Conservation (phyloP, 2,113 vertebrate species). For the Pitta sordida region DNA sequence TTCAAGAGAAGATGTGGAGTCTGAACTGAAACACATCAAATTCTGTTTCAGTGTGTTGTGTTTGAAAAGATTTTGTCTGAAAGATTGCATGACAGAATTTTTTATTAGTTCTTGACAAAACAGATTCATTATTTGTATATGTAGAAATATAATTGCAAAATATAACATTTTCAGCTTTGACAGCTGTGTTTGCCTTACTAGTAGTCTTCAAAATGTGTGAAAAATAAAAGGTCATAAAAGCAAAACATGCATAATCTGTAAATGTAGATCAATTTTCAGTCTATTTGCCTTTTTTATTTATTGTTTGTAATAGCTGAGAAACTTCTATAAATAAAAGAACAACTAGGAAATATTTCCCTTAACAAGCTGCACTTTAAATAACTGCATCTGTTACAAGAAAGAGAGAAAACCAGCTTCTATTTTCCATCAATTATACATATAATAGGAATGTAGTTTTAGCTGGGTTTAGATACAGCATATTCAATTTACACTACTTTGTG, state of each 20-base stretch:
- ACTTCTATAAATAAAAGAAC: not conserved
- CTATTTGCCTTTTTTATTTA: not conserved
- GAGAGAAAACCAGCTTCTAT: not conserved
- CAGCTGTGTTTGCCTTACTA: not conserved
- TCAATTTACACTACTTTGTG: not conserved
- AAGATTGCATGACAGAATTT: not conserved
- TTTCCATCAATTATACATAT: not conserved
- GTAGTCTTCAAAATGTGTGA: not conserved
- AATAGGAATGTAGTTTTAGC: not conserved
- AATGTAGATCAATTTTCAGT: not conserved
- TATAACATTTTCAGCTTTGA: not conserved
- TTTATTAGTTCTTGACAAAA: not conserved
- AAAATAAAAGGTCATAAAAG: not conserved
- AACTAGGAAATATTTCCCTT: not conserved
- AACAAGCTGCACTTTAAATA: not conserved
- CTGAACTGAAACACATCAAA: not conserved
- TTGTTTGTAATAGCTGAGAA: not conserved
- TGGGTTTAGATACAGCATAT: not conserved
- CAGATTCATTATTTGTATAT: not conserved
- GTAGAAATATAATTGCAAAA: not conserved
- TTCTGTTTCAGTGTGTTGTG: not conserved
- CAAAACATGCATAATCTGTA: not conserved
- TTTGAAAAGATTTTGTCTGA: not conserved
- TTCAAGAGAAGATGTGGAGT: not conserved
- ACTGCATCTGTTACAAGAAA: not conserved